Conservation (phyloP, 2,888 invertebrate species). For the Cryptus viduatorius region DNA sequence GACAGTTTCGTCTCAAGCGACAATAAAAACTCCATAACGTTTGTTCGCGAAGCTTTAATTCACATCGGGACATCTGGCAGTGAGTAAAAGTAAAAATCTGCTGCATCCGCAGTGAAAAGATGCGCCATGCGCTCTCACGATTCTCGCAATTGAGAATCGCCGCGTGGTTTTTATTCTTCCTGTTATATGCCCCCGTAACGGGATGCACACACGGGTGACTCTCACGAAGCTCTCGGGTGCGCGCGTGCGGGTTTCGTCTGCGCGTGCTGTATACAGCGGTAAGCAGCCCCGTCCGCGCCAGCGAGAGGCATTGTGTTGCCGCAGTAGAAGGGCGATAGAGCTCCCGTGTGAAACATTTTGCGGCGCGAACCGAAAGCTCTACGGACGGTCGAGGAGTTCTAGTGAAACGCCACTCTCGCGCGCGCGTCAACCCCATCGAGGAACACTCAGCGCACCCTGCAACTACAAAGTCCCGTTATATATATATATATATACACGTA, state of each 20-base stretch:
- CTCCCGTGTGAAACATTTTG: conserved; percentile 38
- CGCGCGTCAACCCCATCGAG: conserved; percentile 31
- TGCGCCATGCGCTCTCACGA: too few species aligned
- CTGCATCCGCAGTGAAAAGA: too few species aligned
- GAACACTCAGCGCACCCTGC: background rate
- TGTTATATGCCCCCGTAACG: too few species aligned
- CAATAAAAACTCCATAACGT: too few species aligned
- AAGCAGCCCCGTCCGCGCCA: conserved; percentile 12
- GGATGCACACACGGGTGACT: too few species aligned
- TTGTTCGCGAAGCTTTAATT: too few species aligned
- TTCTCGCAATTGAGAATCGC: too few species aligned
- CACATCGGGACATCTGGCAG: too few species aligned
- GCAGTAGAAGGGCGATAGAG: conserved; percentile 18
- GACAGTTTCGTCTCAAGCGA: too few species aligned
- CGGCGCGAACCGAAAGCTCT: conserved; percentile 58
- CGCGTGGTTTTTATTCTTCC: too few species aligned
- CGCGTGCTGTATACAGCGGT: background rate
- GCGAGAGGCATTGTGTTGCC: background rate
- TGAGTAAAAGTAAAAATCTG: too few species aligned
- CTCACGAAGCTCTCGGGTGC: background rate
- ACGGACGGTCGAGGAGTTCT: background rate
- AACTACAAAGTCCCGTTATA: background rate
- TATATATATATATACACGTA: background rate
- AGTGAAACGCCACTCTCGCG: conserved; percentile 30
- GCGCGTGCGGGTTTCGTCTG: conserved; percentile 10